Percentiles rank a stretch among this genome's conserved stretches.
Conservation (phyloP, 2,888 invertebrate species). For the Troglohyphantes excavatus region DNA sequence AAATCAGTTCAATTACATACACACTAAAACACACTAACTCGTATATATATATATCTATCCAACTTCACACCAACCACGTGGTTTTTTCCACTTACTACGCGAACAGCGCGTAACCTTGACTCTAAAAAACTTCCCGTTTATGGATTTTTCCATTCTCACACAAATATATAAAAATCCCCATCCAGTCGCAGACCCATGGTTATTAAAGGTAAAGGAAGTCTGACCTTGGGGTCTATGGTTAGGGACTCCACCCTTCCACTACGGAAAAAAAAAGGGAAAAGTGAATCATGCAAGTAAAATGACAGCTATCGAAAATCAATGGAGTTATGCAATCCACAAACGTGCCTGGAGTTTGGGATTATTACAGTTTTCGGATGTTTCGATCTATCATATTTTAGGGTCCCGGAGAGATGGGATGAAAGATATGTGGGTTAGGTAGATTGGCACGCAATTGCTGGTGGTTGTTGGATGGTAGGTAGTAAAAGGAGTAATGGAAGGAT, state of each 20-base stretch:
- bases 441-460: too few relatives aligned
- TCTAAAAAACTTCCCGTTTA: neutral
- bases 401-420: too few relatives aligned
- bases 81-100: neutral
- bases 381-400: neutral
- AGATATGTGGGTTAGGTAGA: too few relatives aligned
- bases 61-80: too few relatives aligned
- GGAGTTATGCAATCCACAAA: neutral
- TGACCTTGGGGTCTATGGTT: neutral
- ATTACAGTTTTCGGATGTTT: neutral
- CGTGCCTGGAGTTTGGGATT: neutral
- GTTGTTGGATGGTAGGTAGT: too few relatives aligned
- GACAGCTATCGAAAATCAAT: slow-evolving; percentile 3
- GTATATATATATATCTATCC: too few relatives aligned
- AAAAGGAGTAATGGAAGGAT: too few relatives aligned
- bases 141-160: neutral
- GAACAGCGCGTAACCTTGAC: neutral
- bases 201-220: neutral
- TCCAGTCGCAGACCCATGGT: neutral
- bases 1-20: too few relatives aligned
- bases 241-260: neutral
- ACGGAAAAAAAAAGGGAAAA: neutral
- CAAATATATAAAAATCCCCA: neutral
- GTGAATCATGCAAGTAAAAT: neutral
- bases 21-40: too few relatives aligned